These are phyloP conservation scores for Metallyticus violacea DNA, from an alignment of 2,888 invertebrate genomes.

Conservation along the genomic window DNA sequence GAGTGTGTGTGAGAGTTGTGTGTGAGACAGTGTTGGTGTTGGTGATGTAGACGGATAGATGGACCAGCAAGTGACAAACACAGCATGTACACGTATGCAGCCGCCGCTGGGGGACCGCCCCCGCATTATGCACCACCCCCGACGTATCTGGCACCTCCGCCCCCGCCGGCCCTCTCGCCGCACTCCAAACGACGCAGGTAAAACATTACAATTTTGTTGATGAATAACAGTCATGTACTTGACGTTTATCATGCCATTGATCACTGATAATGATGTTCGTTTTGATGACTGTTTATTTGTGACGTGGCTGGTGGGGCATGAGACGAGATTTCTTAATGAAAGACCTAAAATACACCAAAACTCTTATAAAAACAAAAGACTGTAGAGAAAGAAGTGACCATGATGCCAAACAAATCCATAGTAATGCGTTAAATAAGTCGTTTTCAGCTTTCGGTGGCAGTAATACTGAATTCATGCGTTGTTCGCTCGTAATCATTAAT, in stretches of 20 bases:
- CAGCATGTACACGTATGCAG: slow-evolving; percentile 51
- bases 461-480: too few species aligned
- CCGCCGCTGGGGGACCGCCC: slow-evolving; percentile 37
- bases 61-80: not conserved
- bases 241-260: slow-evolving; percentile 28
- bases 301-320: too few species aligned
- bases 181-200: slow-evolving; percentile 51
- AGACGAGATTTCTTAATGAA: too few species aligned
- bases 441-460: too few species aligned
- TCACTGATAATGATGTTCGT: slow-evolving; percentile 28
- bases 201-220: not conserved
- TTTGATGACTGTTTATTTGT: slow-evolving; percentile 23
- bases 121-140: slow-evolving; percentile 50
- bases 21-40: too few species aligned
- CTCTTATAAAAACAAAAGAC: too few species aligned
- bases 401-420: too few species aligned
- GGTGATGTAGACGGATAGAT: not conserved
- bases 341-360: too few species aligned
- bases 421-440: too few species aligned
- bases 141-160: slow-evolving; percentile 42
- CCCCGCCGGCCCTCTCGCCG: slow-evolving; percentile 43
- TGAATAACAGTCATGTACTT: slow-evolving; percentile 18
- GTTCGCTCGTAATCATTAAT: too few species aligned
- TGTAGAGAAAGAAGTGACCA: too few species aligned
- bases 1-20: not conserved